Conservation (phyloP, 2,113 vertebrate species). For the Phyllopteryx taeniolatus region DNA sequence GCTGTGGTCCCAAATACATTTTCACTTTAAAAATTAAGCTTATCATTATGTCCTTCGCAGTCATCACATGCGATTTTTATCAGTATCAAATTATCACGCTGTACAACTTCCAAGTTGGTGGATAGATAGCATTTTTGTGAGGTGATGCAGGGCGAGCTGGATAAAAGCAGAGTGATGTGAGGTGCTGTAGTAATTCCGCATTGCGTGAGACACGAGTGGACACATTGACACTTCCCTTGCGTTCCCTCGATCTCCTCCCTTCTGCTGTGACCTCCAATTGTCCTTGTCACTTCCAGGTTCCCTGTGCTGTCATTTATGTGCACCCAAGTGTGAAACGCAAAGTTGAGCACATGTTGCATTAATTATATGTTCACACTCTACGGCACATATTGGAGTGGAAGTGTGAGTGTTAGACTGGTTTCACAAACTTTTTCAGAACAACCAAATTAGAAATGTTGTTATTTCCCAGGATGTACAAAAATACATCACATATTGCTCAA, state of each 20-base stretch:
- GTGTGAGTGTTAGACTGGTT: no score
- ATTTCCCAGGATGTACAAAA: no score
- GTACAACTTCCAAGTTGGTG: conserved; percentile 45
- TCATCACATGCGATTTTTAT: conserved; percentile 56
- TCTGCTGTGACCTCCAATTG: conserved; percentile 35
- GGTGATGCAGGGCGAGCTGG: conserved; percentile 39
- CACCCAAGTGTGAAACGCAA: conserved; percentile 28
- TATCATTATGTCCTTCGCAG: conserved; percentile 43
- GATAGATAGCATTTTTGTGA: conserved; percentile 53
- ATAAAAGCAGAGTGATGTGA: conserved; percentile 40
- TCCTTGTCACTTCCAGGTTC: conserved; percentile 48
- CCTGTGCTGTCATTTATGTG: conserved; percentile 46
- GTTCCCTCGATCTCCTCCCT: conserved; percentile 19
- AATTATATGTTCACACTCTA: conserved; percentile 53
- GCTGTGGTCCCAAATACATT: conserved; percentile 39
- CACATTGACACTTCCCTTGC: conserved; percentile 20
- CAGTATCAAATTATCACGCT: conserved; percentile 56
- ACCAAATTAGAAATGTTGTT: no score
- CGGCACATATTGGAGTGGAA: conserved; percentile 18
- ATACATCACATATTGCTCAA: no score
- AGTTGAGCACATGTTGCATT: conserved; percentile 53
- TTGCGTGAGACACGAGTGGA: conserved; percentile 64
- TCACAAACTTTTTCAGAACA: no score
- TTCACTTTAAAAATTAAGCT: conserved; percentile 46
- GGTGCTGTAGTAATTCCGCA: conserved; percentile 43